Percentiles rank a stretch among this genome's conserved stretches.
These are phyloP conservation scores for Actinia tenebrosa DNA, from an alignment of 64 coral and sea anemone species.

Conservation along the genomic window DNA sequence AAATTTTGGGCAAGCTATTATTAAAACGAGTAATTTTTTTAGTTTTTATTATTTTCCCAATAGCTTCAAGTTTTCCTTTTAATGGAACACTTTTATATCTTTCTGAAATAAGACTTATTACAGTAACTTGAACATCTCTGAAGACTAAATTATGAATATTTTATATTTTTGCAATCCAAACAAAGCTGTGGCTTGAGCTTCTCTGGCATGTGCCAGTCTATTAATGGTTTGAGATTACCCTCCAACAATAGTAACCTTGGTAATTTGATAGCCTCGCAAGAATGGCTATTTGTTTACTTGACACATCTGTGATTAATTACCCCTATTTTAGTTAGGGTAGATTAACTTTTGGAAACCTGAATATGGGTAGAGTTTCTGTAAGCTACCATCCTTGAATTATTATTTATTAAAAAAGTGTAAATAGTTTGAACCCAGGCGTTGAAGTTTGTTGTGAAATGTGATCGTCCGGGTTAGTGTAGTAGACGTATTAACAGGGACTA, in stretches of 20 bases:
- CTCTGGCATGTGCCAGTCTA: not conserved
- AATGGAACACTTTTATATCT: too few relatives aligned
- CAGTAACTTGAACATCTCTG: not conserved
- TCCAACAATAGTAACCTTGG: not conserved
- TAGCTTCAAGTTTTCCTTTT: not conserved
- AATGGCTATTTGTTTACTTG: not conserved
- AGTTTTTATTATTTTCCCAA: too few relatives aligned
- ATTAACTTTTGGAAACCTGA: too few relatives aligned
- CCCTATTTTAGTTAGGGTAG: not conserved
- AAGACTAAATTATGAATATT: slow-evolving; percentile 1
- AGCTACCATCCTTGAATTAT: too few relatives aligned
- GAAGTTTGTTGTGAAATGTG: too few relatives aligned
- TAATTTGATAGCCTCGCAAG: not conserved
- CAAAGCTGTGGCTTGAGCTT: not conserved
- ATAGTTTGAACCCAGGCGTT: too few relatives aligned
- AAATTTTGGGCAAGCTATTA: not conserved
- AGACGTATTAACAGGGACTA: too few relatives aligned
- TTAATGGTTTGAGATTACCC: not conserved
- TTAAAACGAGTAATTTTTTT: too few relatives aligned
- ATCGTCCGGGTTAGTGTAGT: too few relatives aligned
- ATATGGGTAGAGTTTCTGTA: too few relatives aligned
- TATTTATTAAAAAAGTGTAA: too few relatives aligned
- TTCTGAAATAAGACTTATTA: too few relatives aligned
- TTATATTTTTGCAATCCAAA: not conserved
- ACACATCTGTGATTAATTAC: not conserved